phyloP scores from a whole-genome alignment of 2,113 vertebrate species.

The Scatophagus argus region DNA sequence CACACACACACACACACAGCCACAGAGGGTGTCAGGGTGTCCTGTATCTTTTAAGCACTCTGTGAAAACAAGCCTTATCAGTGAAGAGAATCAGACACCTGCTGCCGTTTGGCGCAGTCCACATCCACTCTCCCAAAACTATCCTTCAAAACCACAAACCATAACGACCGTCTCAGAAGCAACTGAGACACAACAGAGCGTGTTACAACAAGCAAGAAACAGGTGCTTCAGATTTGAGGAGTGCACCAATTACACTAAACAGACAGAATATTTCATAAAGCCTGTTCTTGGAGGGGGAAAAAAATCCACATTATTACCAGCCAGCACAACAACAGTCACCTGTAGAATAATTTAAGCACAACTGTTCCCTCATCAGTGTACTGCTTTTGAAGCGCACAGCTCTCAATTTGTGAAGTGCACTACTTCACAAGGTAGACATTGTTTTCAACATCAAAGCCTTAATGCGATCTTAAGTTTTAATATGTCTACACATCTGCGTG shows the following conservation, averaged over 20 bases:
- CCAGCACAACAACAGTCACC: slow-evolving; percentile 20
- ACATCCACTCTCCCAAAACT: slow-evolving; percentile 53
- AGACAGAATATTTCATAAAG: slow-evolving; percentile 12
- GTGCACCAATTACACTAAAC: slow-evolving; percentile 49
- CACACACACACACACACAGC: slow-evolving; percentile 10
- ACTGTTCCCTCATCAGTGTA: slow-evolving; percentile 1
- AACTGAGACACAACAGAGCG: slow-evolving; percentile 50
- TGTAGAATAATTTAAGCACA: slow-evolving; percentile 24
- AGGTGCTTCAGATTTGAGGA: slow-evolving; percentile 50
- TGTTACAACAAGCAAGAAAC: slow-evolving; percentile 49
- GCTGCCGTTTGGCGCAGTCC: slow-evolving; percentile 58
- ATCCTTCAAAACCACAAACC: slow-evolving; percentile 56
- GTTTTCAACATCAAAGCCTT: slow-evolving; percentile 47
- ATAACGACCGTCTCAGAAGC: slow-evolving; percentile 21
- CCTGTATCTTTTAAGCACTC: slow-evolving; percentile 46
- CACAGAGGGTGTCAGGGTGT: slow-evolving; percentile 24
- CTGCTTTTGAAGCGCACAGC: slow-evolving; percentile 24
- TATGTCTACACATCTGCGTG: slow-evolving; percentile 11
- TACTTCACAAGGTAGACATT: slow-evolving; percentile 36
- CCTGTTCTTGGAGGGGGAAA: slow-evolving; percentile 46
- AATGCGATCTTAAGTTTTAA: slow-evolving; percentile 9
- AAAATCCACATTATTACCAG: slow-evolving; percentile 33
- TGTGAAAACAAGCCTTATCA: slow-evolving; percentile 66
- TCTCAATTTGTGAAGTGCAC: slow-evolving; percentile 19
- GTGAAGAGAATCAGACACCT: slow-evolving; percentile 72